Base-by-base conservation (phyloP, 2,113 vertebrate species). In the Aplodontia rufa region DNA sequence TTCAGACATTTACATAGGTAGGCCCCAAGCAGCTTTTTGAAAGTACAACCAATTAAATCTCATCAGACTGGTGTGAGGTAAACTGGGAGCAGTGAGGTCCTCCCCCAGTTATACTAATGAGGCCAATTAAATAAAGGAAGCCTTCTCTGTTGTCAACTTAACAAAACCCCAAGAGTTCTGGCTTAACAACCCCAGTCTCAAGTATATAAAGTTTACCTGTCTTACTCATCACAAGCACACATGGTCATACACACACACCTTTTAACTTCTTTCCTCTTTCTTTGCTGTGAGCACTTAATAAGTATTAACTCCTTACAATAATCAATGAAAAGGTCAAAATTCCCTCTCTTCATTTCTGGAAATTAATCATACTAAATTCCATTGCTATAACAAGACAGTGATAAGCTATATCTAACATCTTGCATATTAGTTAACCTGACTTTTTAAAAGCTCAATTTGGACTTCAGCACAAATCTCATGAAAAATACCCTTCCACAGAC, bases 11-110 rank as follows among this genome's bases (percentile, higher is more conserved):
- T 37, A 62, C 74, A 28, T 28, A 28, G 6, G 75, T 8, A 89
- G n/a, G 71, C 37, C 84, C 35, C 42, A 71, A 8, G 62, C 78
- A 94, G 87, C 74, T 78, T 92, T 78, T 28, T 55, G 3, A 93
- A 94, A 92, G 68, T 49, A 83, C 32, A 47, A 40, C 72, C 94
- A 96, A 97, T 91, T 94, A 89, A 97, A 94, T 93, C 95, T 96
- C 95, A 86, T 62, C 64, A 92, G 93, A 96, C 55, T 93, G 71
- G 30, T 24, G 14, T 75, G 78, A 88, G 82, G 88, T 91, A 84
- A 96, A 78, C 58, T 90, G 82, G 49, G 58, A 94, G 55, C 82
- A 89, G 19, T 19, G 32, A 14, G 4, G 85, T 90, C 78, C 91
- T 90, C 24, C 45, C 22, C 35, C 62, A 93, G 62, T 71, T 75